A percentile compares a stretch with the other conserved stretches of the same genome.
Conservation (phyloP, 2,113 vertebrate genomes). For the Mormyrus iriodes region DNA sequence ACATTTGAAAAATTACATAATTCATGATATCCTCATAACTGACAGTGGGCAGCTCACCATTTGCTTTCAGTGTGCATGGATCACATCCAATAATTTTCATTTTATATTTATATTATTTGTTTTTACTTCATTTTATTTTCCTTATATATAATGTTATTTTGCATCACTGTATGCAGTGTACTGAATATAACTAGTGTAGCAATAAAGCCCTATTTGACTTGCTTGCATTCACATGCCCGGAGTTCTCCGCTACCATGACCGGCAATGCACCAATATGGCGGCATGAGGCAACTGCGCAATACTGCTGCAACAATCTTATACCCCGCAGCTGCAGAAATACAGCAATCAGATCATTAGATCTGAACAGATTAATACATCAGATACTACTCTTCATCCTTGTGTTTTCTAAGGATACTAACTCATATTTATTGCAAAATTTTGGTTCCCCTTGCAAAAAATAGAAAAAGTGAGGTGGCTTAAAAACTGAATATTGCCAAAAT, state of each 20-base stretch:
- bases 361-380: no score
- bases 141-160: neutral
- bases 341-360: neutral
- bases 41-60: neutral
- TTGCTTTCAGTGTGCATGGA: neutral
- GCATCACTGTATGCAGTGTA: neutral
- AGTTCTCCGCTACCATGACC: neutral
- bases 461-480: neutral
- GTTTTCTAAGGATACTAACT: neutral
- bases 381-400: neutral
- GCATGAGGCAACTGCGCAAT: neutral
- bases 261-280: neutral
- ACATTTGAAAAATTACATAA: neutral
- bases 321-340: conserved; percentile 9
- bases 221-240: neutral
- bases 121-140: neutral
- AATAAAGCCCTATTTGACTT: neutral
- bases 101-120: neutral
- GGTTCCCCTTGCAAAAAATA: neutral
- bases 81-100: neutral
- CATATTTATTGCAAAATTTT: neutral
- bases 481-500: neutral
- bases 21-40: neutral
- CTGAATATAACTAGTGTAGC: neutral
- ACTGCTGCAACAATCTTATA: neutral